Percentiles rank a stretch among this genome's conserved stretches.
Conservation (phyloP, 2,888 invertebrate species). For the Philopedon plagiatum region DNA sequence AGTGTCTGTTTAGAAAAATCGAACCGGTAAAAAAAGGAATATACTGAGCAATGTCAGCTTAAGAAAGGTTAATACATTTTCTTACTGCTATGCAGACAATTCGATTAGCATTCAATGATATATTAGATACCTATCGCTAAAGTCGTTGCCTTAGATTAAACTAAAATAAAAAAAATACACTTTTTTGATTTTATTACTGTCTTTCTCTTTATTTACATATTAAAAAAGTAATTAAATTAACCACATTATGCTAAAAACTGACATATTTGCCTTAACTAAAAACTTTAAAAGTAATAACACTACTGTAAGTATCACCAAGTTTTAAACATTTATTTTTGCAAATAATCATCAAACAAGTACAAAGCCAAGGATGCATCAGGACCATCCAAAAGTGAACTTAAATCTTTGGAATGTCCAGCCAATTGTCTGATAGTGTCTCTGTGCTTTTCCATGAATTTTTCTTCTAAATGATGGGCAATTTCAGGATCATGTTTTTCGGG, state of each 20-base stretch:
- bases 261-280: conserved; percentile 19
- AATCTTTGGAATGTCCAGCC: conserved; percentile 82
- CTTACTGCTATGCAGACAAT: too few species aligned
- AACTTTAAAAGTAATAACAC: background rate
- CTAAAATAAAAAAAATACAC: background rate
- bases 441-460: conserved; percentile 81
- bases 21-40: too few species aligned
- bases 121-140: too few species aligned
- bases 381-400: conserved; percentile 76
- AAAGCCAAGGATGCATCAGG: conserved; percentile 77
- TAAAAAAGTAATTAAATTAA: background rate
- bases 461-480: conserved; percentile 82
- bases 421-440: conserved; percentile 78
- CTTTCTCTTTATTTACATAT: background rate
- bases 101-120: too few species aligned
- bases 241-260: conserved; percentile 7
- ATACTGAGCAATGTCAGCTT: too few species aligned
- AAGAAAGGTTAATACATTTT: too few species aligned
- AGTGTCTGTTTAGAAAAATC: too few species aligned
- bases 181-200: conserved; percentile 1
- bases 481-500: conserved; percentile 76
- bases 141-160: too few species aligned
- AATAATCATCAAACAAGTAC: conserved; percentile 83
- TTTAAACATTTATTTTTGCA: conserved; percentile 53
- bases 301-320: conserved; percentile 15